Evolutionary conservation across 2,888 invertebrate genomes (phyloP).

Genomic region (Gastracanthus pulcherrimus): DNA sequence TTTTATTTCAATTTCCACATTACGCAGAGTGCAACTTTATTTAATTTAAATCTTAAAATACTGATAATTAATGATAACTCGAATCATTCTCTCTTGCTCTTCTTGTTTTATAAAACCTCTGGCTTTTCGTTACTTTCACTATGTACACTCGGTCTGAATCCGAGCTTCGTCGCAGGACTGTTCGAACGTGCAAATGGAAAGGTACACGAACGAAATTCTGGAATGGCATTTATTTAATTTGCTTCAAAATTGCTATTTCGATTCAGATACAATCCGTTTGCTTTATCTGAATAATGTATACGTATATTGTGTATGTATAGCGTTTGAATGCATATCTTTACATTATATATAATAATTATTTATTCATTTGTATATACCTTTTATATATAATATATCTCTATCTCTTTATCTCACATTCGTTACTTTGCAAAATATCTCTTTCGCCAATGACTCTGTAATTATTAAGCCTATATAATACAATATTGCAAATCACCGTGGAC

Average conservation of each 20-base stretch:
- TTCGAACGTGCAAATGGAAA: conserved; percentile 54
- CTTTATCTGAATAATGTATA: conserved; percentile 62
- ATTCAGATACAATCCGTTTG: conserved; percentile 58
- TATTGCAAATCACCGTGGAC: conserved; percentile 64
- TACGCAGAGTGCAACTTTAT: conserved; percentile 50
- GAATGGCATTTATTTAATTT: conserved; percentile 68
- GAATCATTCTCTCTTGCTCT: conserved; percentile 36
- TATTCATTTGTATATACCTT: conserved; percentile 63
- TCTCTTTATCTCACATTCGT: conserved; percentile 66
- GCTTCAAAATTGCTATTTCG: conserved; percentile 61
- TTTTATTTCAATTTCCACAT: neutral
- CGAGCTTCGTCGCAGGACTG: conserved; percentile 52
- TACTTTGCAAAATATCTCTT: conserved; percentile 71
- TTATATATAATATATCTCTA: conserved; percentile 60
- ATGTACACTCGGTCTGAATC: conserved; percentile 55
- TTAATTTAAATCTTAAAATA: conserved; percentile 60
- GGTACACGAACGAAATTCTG: conserved; percentile 63
- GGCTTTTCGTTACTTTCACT: conserved; percentile 52
- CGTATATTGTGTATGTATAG: conserved; percentile 55
- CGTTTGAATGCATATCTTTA: conserved; percentile 57
- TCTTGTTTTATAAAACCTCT: conserved; percentile 48
- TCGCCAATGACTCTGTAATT: conserved; percentile 64
- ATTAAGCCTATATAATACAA: conserved; percentile 72
- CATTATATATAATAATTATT: conserved; percentile 61
- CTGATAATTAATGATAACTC: conserved; percentile 60